Percentiles rank a stretch among this genome's conserved stretches.
Conservation (phyloP, 2,113 vertebrate genomes). For the Stercorarius parasiticus region DNA sequence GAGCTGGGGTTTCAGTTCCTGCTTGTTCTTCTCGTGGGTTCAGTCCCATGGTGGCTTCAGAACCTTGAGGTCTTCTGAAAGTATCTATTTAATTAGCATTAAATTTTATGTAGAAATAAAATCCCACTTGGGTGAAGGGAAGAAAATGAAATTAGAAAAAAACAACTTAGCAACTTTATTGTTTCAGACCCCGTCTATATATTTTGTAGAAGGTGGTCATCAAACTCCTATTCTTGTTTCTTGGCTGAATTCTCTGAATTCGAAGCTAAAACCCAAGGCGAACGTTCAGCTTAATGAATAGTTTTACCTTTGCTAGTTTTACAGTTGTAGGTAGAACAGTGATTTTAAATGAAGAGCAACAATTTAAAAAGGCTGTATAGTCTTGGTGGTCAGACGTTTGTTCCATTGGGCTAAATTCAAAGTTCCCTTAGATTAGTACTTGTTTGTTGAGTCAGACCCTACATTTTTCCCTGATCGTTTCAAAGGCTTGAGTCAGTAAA, state of each 20-base stretch:
- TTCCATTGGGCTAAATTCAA: background rate
- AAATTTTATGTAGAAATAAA: background rate
- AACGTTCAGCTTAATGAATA: background rate
- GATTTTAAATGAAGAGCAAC: background rate
- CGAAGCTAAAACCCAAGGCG: background rate
- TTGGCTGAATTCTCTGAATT: background rate
- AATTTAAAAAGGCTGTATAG: background rate
- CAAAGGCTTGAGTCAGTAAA: background rate
- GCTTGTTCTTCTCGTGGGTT: background rate
- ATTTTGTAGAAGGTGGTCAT: background rate
- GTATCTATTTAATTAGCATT: background rate
- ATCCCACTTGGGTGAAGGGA: background rate
- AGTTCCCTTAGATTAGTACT: background rate
- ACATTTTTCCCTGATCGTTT: background rate
- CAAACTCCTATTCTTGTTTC: background rate
- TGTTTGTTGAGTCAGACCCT: background rate
- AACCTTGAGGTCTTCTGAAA: background rate
- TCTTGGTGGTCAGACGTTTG: background rate
- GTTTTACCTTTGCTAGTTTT: background rate
- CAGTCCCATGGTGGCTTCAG: background rate
- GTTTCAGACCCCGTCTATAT: background rate
- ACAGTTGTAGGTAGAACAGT: background rate
- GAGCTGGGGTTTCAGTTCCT: background rate
- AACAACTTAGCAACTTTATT: background rate
- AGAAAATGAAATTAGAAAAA: background rate